These are phyloP conservation scores for Donacobius atricapilla DNA, from an alignment of 2,113 vertebrate species.

Conservation along the genomic window DNA sequence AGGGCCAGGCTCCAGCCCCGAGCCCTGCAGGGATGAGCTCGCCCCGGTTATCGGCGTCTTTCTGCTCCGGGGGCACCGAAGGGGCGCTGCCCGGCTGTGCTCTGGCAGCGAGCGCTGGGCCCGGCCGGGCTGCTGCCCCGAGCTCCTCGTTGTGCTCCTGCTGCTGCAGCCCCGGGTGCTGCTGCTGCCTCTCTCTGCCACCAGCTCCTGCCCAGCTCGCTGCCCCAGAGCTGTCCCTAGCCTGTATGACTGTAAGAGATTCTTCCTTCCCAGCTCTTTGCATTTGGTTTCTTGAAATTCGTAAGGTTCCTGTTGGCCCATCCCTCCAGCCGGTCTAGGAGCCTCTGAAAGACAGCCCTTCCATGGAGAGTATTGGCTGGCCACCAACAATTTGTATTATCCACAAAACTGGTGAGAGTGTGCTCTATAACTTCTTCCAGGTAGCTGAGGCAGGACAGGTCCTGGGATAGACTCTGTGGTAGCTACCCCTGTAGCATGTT, in stretches of 20 bases:
- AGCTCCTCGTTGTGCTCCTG: not conserved
- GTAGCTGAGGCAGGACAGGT: not conserved
- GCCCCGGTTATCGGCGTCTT: rapidly evolving
- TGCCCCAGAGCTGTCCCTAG: not conserved
- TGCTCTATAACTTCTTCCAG: not conserved
- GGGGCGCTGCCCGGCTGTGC: not conserved
- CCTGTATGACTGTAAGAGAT: not conserved
- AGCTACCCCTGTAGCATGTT: not conserved
- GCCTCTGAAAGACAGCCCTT: not conserved
- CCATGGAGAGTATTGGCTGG: not conserved
- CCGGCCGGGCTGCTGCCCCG: not conserved
- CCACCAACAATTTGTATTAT: not conserved
- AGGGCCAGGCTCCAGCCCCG: not conserved
- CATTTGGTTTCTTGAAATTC: not conserved
- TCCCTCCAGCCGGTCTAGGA: not conserved
- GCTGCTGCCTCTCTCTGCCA: not conserved
- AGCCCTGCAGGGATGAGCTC: rapidly evolving
- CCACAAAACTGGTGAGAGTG: not conserved
- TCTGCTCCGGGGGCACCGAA: rapidly evolving
- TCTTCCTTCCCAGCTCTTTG: not conserved
- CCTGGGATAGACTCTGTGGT: not conserved
- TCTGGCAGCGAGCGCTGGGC: not conserved
- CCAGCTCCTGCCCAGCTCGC: not conserved
- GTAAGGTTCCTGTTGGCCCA: not conserved
- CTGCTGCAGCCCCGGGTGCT: not conserved